phyloP scores from a whole-genome alignment of 1,140 invertebrate genomes.

The Cyphomyrmex costatus region DNA sequence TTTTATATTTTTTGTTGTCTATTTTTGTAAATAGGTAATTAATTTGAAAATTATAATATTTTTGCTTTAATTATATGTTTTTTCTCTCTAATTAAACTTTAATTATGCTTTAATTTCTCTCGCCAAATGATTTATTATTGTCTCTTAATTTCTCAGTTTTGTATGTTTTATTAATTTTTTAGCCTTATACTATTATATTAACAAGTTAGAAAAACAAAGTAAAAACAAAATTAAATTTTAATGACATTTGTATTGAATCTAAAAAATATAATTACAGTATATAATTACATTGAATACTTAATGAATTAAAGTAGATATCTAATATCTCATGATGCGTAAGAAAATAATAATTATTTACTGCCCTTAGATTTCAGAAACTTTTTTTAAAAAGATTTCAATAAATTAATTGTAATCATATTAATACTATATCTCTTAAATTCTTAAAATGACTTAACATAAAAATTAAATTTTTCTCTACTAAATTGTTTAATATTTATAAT shows the following conservation, averaged over 20 bases:
- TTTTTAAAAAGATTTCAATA: constrained; percentile 35
- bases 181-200: neutral
- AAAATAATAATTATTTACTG: constrained; percentile 30
- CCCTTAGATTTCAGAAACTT: neutral
- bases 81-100: neutral
- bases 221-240: constrained; percentile 26
- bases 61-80: neutral
- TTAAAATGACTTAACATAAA: constrained; percentile 28
- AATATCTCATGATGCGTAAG: neutral
- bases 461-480: constrained; percentile 11
- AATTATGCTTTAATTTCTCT: neutral
- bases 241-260: constrained; percentile 31
- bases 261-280: constrained; percentile 36
- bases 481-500: constrained; percentile 37
- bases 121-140: neutral
- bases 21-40: constrained; percentile 16
- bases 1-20: neutral
- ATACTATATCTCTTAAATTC: neutral
- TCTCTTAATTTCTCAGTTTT: neutral
- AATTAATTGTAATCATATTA: constrained; percentile 44
- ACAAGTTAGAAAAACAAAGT: neutral
- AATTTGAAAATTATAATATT: neutral
- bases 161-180: neutral
- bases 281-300: constrained; percentile 32
- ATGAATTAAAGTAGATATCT: constrained; percentile 14